Conservation (phyloP, 2,113 vertebrate species). For the Falcunculus frontatus region DNA sequence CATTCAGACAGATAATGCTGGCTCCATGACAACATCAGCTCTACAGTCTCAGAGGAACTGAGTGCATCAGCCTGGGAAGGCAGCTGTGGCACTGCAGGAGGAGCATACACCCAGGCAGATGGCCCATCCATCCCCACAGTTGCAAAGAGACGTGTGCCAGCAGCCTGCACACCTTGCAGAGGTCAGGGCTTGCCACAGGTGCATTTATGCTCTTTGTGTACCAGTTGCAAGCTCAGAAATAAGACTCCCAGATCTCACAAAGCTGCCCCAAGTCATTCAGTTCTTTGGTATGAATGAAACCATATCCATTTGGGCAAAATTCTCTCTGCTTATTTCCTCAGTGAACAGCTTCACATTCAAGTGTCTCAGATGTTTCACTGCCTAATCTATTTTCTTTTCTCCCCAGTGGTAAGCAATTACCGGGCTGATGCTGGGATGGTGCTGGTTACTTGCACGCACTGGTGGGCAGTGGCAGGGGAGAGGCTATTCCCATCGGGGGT, state of each 20-base stretch:
- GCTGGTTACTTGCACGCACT: neutral
- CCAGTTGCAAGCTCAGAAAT: neutral
- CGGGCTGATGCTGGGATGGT: neutral
- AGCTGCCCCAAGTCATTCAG: neutral
- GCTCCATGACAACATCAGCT: neutral
- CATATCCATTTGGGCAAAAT: neutral
- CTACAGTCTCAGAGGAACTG: neutral
- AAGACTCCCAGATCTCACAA: neutral
- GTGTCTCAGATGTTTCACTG: neutral
- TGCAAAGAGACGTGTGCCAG: accelerated
- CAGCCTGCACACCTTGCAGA: neutral
- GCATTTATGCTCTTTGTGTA: neutral
- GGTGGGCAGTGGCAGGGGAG: accelerated
- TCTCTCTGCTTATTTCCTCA: neutral
- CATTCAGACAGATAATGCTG: neutral
- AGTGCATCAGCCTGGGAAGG: neutral
- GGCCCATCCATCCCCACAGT: neutral
- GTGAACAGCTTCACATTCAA: neutral
- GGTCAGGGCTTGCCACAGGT: neutral
- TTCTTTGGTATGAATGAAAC: neutral
- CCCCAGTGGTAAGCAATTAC: neutral
- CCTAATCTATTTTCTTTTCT: neutral
- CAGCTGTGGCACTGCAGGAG: neutral
- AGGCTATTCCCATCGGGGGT: accelerated
- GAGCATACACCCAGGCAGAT: neutral